phyloP scores from a whole-genome alignment of 2,113 vertebrate species.

The Vireo altiloquus region DNA sequence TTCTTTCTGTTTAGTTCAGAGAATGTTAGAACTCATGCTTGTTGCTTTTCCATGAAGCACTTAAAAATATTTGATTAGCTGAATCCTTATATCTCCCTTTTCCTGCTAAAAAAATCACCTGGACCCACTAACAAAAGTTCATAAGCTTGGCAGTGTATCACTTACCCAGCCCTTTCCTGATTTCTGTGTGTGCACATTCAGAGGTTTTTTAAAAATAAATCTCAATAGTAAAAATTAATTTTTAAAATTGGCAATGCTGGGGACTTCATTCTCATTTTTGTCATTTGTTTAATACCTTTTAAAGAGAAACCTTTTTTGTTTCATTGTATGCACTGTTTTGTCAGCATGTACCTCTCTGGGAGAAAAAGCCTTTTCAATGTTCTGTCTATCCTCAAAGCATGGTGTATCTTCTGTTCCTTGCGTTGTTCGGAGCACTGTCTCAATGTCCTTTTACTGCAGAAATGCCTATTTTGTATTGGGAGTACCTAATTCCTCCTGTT shows the following conservation, averaged over 20 bases:
- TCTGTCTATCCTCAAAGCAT: slow-evolving; percentile 78
- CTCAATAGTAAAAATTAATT: slow-evolving; percentile 21
- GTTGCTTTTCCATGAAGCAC: neutral
- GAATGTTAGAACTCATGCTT: neutral
- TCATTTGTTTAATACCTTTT: slow-evolving; percentile 79
- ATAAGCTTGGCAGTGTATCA: slow-evolving; percentile 51
- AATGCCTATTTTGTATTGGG: slow-evolving; percentile 65
- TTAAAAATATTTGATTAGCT: neutral
- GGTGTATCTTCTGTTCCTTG: slow-evolving; percentile 74
- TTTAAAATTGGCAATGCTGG: slow-evolving; percentile 69
- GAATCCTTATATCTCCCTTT: neutral
- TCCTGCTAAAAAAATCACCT: slow-evolving; percentile 24
- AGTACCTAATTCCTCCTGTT: slow-evolving; percentile 57
- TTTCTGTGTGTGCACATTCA: slow-evolving; percentile 54
- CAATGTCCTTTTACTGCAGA: slow-evolving; percentile 70
- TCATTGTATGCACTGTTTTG: slow-evolving; percentile 76
- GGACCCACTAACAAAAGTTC: slow-evolving; percentile 62
- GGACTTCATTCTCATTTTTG: slow-evolving; percentile 82
- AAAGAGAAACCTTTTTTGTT: slow-evolving; percentile 67
- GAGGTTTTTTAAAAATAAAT: slow-evolving; percentile 23
- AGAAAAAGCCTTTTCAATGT: slow-evolving; percentile 61
- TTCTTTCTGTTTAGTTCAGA: neutral
- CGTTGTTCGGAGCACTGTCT: slow-evolving; percentile 72
- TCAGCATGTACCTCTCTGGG: slow-evolving; percentile 81
- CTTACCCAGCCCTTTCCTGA: slow-evolving; percentile 55